phyloP scores from a whole-genome alignment of 2,888 invertebrate genomes.

The Atrina japonica region DNA sequence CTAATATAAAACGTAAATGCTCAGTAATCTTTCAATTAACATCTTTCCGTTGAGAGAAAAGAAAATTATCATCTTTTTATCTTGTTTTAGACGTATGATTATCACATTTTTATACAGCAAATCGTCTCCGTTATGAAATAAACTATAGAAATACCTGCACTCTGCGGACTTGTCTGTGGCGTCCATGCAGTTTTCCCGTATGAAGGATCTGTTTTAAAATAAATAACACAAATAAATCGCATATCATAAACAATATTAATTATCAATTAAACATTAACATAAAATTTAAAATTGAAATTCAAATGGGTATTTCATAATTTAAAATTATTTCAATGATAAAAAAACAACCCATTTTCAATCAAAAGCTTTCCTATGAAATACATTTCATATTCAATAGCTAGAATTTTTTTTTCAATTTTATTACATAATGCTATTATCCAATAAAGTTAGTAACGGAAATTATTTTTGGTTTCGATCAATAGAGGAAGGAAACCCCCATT shows the following conservation, averaged over 20 bases:
- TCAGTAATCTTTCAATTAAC: too few species aligned
- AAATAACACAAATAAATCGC: slow-evolving; percentile 19
- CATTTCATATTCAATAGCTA: background rate
- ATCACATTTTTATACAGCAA: too few species aligned
- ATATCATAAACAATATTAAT: background rate
- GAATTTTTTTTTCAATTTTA: background rate
- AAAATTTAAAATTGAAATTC: background rate
- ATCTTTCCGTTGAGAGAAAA: too few species aligned
- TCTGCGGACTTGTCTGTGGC: slow-evolving; percentile 65
- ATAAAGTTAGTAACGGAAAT: slow-evolving; percentile 21
- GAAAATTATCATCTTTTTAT: too few species aligned
- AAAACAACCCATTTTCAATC: background rate
- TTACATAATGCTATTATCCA: background rate
- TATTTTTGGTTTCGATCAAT: slow-evolving; percentile 21
- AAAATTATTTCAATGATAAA: background rate
- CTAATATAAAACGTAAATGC: too few species aligned
- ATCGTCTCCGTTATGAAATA: background rate
- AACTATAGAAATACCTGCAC: slow-evolving; percentile 53
- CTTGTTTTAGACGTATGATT: too few species aligned
- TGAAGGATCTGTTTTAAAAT: slow-evolving; percentile 60
- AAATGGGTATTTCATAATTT: background rate
- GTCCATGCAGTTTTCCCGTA: slow-evolving; percentile 74
- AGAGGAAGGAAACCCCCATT: slow-evolving; percentile 36
- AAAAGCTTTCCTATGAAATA: background rate
- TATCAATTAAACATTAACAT: background rate